phyloP scores from a whole-genome alignment of 1,140 invertebrate genomes.

The Nixonia krombeini region DNA sequence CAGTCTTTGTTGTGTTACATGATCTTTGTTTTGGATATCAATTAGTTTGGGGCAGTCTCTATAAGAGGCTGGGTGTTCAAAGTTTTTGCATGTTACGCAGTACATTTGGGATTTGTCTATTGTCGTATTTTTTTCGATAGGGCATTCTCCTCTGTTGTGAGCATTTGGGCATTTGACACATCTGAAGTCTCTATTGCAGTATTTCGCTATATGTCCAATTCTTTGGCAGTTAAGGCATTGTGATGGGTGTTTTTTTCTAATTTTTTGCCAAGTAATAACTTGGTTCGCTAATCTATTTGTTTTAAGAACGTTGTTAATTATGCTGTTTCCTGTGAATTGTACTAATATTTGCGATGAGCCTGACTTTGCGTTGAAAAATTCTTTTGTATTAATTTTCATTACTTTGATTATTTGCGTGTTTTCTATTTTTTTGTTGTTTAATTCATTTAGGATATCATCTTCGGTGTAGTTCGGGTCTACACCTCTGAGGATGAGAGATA shows the following conservation, averaged over 20 bases:
- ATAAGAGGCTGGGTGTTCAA: constrained; percentile 44
- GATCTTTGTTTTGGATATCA: constrained; percentile 6
- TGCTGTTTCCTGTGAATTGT: constrained; percentile 6
- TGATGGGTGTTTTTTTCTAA: not conserved
- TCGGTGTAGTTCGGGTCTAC: not conserved
- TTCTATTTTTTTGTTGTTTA: not conserved
- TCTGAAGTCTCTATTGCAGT: constrained; percentile 3
- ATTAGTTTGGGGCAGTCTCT: constrained; percentile 29
- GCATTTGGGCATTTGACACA: constrained; percentile 14
- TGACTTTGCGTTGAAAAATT: constrained; percentile 10
- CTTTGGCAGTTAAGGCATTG: constrained; percentile 27
- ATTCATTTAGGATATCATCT: not conserved
- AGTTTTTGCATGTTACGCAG: constrained; percentile 29
- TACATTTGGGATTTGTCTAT: constrained; percentile 4
- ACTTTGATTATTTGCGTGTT: constrained; percentile 10
- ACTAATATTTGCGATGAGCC: constrained; percentile 10
- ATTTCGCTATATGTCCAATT: constrained; percentile 8
- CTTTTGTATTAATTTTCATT: constrained; percentile 14
- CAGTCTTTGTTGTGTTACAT: constrained; percentile 3
- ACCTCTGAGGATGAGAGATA: not conserved
- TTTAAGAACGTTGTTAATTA: not conserved
- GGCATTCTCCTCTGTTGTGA: constrained; percentile 1
- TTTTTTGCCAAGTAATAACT: constrained; percentile 12
- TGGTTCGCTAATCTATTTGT: constrained; percentile 7
- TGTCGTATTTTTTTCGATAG: not conserved